Conservation (phyloP, 2,888 invertebrate species). For the Dromius quadrimaculatus region DNA sequence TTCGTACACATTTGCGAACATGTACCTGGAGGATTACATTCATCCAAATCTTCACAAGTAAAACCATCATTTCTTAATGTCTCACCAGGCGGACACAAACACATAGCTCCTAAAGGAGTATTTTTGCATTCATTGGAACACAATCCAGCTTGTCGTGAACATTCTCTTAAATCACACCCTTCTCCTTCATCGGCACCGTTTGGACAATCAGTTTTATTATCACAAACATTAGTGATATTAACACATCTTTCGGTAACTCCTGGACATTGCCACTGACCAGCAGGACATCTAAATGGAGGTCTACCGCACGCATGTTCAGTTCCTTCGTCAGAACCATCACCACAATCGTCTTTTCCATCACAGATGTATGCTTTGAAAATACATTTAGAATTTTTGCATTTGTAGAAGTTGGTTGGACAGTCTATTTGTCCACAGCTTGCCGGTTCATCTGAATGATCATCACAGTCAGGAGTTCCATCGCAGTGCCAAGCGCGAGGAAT, state of each 20-base stretch:
- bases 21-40: slow-evolving; percentile 87
- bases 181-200: slow-evolving; percentile 94
- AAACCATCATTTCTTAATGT: slow-evolving; percentile 77
- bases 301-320: slow-evolving; percentile 83
- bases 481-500: slow-evolving; percentile 95
- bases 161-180: slow-evolving; percentile 87
- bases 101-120: slow-evolving; percentile 89
- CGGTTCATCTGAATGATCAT: slow-evolving; percentile 92
- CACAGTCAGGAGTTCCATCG: slow-evolving; percentile 92
- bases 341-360: slow-evolving; percentile 94
- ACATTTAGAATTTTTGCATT: slow-evolving; percentile 87
- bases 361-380: slow-evolving; percentile 95
- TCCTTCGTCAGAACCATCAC: slow-evolving; percentile 91
- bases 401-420: slow-evolving; percentile 84
- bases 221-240: slow-evolving; percentile 89
- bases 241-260: slow-evolving; percentile 85
- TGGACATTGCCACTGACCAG: slow-evolving; percentile 89
- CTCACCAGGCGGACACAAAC: slow-evolving; percentile 91
- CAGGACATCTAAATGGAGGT: slow-evolving; percentile 81
- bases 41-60: slow-evolving; percentile 85
- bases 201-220: slow-evolving; percentile 89
- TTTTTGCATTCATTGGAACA: slow-evolving; percentile 89
- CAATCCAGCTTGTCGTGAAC: slow-evolving; percentile 78
- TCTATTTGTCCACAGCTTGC: slow-evolving; percentile 82
- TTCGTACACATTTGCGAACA: slow-evolving; percentile 95